Conservation (phyloP, 2,888 invertebrate genomes). For the Onthophagus sagittarius region DNA sequence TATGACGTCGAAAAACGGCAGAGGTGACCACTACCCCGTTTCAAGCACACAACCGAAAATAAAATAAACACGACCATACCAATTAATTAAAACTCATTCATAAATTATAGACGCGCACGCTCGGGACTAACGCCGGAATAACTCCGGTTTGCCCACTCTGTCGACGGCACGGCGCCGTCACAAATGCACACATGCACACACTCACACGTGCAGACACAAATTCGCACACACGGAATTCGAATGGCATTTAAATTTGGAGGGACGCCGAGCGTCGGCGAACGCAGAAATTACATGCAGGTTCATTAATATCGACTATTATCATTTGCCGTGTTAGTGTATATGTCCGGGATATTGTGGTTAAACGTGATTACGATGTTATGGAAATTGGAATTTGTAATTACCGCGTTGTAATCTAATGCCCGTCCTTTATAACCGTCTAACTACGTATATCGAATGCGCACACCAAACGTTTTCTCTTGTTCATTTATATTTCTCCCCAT, state of each 20-base stretch:
- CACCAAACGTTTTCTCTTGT: background rate
- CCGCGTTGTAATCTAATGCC: constrained; percentile 25
- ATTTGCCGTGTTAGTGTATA: constrained; percentile 12
- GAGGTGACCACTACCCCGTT: background rate
- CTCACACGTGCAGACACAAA: constrained; percentile 4
- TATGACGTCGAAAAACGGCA: constrained; percentile 7
- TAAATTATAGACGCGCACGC: constrained; percentile 20
- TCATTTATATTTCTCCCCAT: background rate
- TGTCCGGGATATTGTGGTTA: constrained; percentile 29
- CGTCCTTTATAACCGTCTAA: constrained; percentile 10
- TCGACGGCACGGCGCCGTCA: background rate
- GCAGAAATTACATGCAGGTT: constrained; percentile 28
- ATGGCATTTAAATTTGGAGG: constrained; percentile 24
- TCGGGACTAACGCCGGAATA: background rate
- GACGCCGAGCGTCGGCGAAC: background rate
- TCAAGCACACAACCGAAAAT: constrained; percentile 5
- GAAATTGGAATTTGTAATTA: constrained; percentile 31
- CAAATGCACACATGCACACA: background rate
- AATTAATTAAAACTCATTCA: constrained; percentile 24
- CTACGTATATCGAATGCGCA: background rate
- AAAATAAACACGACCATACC: constrained; percentile 16
- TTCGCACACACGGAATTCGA: constrained; percentile 15
- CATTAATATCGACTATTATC: constrained; percentile 29
- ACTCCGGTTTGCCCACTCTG: background rate
- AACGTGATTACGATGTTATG: constrained; percentile 29